Base-by-base conservation (phyloP, 2,888 invertebrate genomes). In the Agriopis marginaria region DNA sequence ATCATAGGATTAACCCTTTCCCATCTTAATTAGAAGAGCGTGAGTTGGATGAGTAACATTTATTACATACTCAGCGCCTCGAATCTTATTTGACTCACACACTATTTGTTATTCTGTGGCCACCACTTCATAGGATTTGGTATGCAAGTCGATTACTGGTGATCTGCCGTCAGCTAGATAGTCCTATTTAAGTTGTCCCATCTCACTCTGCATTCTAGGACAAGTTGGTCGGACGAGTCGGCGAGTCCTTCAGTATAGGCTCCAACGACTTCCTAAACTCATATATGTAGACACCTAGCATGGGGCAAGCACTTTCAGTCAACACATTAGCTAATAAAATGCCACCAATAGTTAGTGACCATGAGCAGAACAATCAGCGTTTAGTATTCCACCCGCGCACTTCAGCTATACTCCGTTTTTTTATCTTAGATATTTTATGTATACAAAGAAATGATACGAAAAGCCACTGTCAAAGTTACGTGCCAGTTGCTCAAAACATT, bases 171-270 rank as follows among this genome's bases (percentile, higher is more conserved):
- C 64, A 66, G 73, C 71, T 76, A 80, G 76, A 82, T 82, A 77
- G 73, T 76, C 76, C 79, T 84, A 87, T 88, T 86, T 85, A 86
- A 89, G 83, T 88, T 86, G 79, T 72, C 71, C 77, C 75, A 78
- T 82, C 80, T 75, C 74, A 71, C 62, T 75, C 74, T 60, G 65
- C 55, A 77, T 79, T 78, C 68, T 66, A 54, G 68, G 59, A 60
- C 70, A 83, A 86, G 77, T 86, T 82, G 51, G 63, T 40, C 67
- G 39, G 59, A 7, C 32, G 40, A 42, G 12, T 45, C 11, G 44
- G 44, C 61, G 44, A 75, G 75, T 79, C 77, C 77, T 81, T 76
- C 79, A 78, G 81, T 23, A 81, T 80, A 23, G 77, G 75, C 77
- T 3, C 23, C 45, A n/a, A 32, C 2, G 45, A 47, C 32, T 12